Evolutionary conservation across 2,113 vertebrate genomes (phyloP), one percentile per base, ranked within the genome.

Genomic region (Dasyornis broadbenti): DNA sequence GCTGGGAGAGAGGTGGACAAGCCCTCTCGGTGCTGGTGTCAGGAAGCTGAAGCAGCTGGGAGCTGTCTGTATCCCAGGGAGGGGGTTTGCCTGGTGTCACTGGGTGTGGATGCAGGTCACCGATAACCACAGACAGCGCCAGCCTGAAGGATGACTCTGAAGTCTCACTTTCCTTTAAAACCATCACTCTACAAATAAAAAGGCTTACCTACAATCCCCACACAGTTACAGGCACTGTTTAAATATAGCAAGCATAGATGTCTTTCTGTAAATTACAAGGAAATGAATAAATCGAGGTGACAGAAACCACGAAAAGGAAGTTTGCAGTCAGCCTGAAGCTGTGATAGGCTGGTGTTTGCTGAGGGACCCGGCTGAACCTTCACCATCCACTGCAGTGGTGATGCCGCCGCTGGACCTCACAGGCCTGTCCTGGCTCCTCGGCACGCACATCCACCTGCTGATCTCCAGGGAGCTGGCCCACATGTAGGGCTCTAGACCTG

Each of bases 251-350:
- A 86, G 30, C 75, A 21, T 66, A 40, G 93, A 97, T 96, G 60
- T 53, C 85, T 96, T 95, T 96, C 95, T 93, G 90, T 39, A 71
- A 75, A 89, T 96, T 97, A 96, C 95, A 92, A 96, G 85, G 95
- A 97, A 97, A 97, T 96, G 90, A 96, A 97, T 96, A 97, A 92
- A 96, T 96, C 71, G 93, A 81, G 93, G 71, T 21, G 10, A 31
- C 26, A 2, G 0, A n/a, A 83, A 92, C 95, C 94, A 0, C 96
- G 96, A 94, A 86, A 81, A 92, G 94, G 95, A 97, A 97, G 93
- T 42, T 90, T 24, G 82, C 75, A 26, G 6, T 66, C 39, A 56
- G 72, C 76, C 68, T 1, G 7, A 73, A 54, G 90, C 92, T 57
- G 76, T 50, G 87, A 72, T 56, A 92, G 92, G 85, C 82, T 1